Evolutionary conservation across 1,140 invertebrate genomes (phyloP), one percentile per base, ranked within the genome.

Genomic region (Coenobita brevimanus): DNA sequence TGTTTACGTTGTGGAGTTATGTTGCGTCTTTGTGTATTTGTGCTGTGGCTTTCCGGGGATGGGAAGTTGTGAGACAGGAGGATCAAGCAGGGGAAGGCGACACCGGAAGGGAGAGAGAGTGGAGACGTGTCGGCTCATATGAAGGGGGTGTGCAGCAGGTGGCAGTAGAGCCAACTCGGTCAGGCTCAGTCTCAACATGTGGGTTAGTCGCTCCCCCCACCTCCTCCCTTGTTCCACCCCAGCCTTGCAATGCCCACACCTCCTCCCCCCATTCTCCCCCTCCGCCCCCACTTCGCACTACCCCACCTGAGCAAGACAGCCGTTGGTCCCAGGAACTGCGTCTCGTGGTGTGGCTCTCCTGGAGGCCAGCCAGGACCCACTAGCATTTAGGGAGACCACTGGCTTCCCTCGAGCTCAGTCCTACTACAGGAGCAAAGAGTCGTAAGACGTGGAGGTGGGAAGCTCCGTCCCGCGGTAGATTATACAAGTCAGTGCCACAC

Each of bases 371-470:
- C 78, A 81, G 78, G 57, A 67, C 57, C 60, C 67, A 8, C n/a
- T n/a, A 60, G 33, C 78, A 81, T 81, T 81, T 81, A 81, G 78
- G 78, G 54, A 64, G 57, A 62, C 78, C 62, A 64, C 57, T 41
- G 33, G 33, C 60, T 54, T 64, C 78, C 78, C 78, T 43, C 78
- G 57, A 38, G 57, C 78, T 62, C 78, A 81, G 78, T 81, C 78
- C 57, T 64, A 81, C 78, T 62, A 27, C 78, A 38, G 36, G 78
- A 81, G 57, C 78, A 21, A 62, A 10, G 78, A 36, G 78, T 62
- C 33, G 54, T 36, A n/a, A 38, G 50, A 60, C 57, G 78, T 10
- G n/a, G 57, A 78, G 60, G 57, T 81, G 36, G 57, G 33, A 41
- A 17, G 78, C 54, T 64, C 41, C 36, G 3, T 33, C 54, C 50